These are phyloP conservation scores for Leptopilina syphax DNA, from an alignment of 2,888 invertebrate species.

Conservation along the genomic window DNA sequence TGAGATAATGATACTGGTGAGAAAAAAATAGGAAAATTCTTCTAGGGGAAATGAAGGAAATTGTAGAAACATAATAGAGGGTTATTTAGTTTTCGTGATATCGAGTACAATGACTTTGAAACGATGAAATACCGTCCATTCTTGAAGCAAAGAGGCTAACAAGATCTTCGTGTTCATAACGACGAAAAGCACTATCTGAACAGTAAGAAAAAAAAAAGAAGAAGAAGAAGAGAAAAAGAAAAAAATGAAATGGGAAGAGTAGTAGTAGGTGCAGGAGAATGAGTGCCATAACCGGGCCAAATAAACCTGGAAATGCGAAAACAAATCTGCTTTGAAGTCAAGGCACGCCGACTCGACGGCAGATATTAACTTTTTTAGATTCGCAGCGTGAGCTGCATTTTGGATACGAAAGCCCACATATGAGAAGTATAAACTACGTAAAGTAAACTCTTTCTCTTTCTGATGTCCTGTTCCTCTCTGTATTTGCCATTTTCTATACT, in stretches of 20 bases:
- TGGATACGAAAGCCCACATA: conserved; percentile 59
- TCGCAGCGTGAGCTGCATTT: conserved; percentile 66
- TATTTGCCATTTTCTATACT: conserved; percentile 41
- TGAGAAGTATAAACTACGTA: conserved; percentile 69
- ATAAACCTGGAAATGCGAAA: conserved; percentile 68
- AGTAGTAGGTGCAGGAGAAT: conserved; percentile 46
- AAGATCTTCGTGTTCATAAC: conserved; percentile 38
- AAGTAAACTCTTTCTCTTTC: conserved; percentile 63
- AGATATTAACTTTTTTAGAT: conserved; percentile 74
- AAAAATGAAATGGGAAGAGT: conserved; percentile 43
- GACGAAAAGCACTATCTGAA: conserved; percentile 37
- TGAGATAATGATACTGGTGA: neutral
- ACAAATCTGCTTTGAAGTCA: conserved; percentile 71
- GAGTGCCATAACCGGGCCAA: conserved; percentile 58
- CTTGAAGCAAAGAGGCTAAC: conserved; percentile 34
- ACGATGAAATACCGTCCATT: conserved; percentile 13
- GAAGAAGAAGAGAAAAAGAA: conserved; percentile 10
- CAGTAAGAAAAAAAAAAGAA: conserved; percentile 22
- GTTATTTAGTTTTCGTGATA: conserved; percentile 18
- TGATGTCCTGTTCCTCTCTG: conserved; percentile 52
- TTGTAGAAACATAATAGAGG: conserved; percentile 8
- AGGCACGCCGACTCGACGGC: conserved; percentile 64
- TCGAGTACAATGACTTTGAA: conserved; percentile 25
- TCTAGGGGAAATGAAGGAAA: conserved; percentile 1
- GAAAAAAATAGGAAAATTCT: neutral